A percentile compares a stretch with the other conserved stretches of the same genome.
These are phyloP conservation scores for Pseudoatta argentina DNA, from an alignment of 1,140 invertebrate genomes.

Conservation along the genomic window DNA sequence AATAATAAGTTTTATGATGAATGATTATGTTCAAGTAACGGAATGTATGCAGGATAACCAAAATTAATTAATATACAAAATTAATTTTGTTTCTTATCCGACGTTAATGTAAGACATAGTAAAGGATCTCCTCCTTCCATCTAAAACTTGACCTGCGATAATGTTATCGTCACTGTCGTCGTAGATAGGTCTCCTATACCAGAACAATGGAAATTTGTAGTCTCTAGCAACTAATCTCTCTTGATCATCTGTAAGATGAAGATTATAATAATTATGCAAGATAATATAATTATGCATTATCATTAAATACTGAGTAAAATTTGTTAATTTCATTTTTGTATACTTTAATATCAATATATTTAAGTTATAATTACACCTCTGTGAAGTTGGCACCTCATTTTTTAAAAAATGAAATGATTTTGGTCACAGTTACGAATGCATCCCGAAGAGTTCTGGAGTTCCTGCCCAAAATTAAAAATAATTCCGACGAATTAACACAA, in stretches of 20 bases:
- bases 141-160: constrained; percentile 20
- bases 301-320: not conserved
- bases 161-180: constrained; percentile 64
- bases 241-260: constrained; percentile 31
- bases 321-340: not conserved
- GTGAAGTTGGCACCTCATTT: too few relatives aligned
- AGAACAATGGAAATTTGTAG: constrained; percentile 67
- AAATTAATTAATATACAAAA: not conserved
- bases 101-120: constrained; percentile 69
- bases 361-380: too few relatives aligned
- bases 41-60: not conserved
- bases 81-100: constrained; percentile 61
- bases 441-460: too few relatives aligned
- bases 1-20: not conserved
- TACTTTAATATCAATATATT: not conserved
- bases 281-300: not conserved
- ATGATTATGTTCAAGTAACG: not conserved
- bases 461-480: too few relatives aligned
- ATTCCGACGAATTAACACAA: too few relatives aligned
- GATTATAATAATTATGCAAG: constrained; percentile 21
- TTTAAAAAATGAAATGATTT: too few relatives aligned
- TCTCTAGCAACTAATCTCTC: constrained; percentile 35
- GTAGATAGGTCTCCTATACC: constrained; percentile 66
- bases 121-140: constrained; percentile 24
- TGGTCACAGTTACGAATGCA: too few relatives aligned